Evolutionary conservation across 2,888 invertebrate species (phyloP), one percentile per base, ranked within the genome.

Genomic region (Xiphydria camelus): DNA sequence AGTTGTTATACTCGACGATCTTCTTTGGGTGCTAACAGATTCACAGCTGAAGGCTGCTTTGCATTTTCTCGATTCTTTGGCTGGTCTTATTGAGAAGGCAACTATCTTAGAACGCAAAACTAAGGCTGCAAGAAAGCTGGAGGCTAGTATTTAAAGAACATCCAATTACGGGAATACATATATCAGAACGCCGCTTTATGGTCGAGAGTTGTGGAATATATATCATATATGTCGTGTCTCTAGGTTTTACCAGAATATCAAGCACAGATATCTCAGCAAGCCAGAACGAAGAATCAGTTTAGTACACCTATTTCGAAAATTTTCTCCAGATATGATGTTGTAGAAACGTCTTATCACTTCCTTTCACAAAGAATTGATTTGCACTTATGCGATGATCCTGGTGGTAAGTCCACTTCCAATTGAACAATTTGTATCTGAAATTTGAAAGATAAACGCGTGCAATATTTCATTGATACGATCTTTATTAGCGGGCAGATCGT

Each of bases 341-440:
- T 90, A 1, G 97, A 98, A 78, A 98, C 99, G 0, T 98, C 97
- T 0, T 96, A 97, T 79, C 99, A 99, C 76, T 86, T 99, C 70
- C 83, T 91, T 38, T 91, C 91, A 45, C 92, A 94, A 52, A 84
- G 93, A 65, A 91, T 99, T 64, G 96, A 98, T 78, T 80, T 99
- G 48, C 98, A 98, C 77, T 82, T 99, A 22, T 96, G 95, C 70
- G 98, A 99, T 73, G 99, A 99, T 75, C 88, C 89, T 49, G 93
- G 91, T 59, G 81, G 91, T 91, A 76, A 82, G 82, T 77, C 47
- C n/a, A n/a, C n/a, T n/a, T n/a, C n/a, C 6, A 17, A 46, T 31
- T 10, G 12, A 12, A 40, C 5, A 42, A 26, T 46, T 33, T n/a
- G n/a, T n/a, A n/a, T n/a, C n/a, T n/a, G n/a, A n/a, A n/a, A n/a